Base-by-base conservation (phyloP, 37 sponge, comb jelly and placozoan species). In the Haliclona indistincta region DNA sequence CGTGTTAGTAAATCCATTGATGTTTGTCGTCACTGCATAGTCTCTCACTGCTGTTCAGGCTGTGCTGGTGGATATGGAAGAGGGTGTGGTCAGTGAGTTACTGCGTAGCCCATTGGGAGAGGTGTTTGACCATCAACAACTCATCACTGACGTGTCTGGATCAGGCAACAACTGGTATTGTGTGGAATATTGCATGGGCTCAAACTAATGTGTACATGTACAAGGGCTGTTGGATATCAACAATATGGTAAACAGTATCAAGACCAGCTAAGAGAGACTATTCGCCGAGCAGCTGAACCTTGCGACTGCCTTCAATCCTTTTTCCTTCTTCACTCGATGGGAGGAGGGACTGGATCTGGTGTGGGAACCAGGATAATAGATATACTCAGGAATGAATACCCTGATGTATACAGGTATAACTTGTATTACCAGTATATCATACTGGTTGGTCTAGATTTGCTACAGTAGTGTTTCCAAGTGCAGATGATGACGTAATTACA, bases 51-150 rank as follows among this genome's bases (percentile, higher is more conserved):
- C 1, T 89, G 0, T 70, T 29, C 69, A 93, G 89, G 96, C 99
- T 32, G 99, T 98, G n/a, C 67, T 98, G 49, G 78, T 98, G 37
- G 99, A 98, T 74, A 98, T 98, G 99, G 99, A 98, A 81, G 96
- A 98, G 53, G 88, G 99, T 36, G 99, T 98, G 29, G 93, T 98
- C 61, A 90, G 86, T 63, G 86, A 87, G 49, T 63, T 95, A 35
- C 34, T 98, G 33, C 79, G 71, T 25, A 88, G 93, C 17, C 85
- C 88, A 2, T 74, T 98, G 30, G 92, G 99, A 15, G 99, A 98
- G 60, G 71, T 98, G 35, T 98, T 98, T 80, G 94, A 95, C 80
- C 86, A 89, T 38, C 85, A 67, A 29, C 93, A 95, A 49, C 75
- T 95, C 36, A 77, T 98, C 13, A 98, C 96, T 29, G 95, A 92